Evolutionary conservation across 2,797 vertebrate species (phyloP).

Genomic region (Nyctalus aviator): DNA sequence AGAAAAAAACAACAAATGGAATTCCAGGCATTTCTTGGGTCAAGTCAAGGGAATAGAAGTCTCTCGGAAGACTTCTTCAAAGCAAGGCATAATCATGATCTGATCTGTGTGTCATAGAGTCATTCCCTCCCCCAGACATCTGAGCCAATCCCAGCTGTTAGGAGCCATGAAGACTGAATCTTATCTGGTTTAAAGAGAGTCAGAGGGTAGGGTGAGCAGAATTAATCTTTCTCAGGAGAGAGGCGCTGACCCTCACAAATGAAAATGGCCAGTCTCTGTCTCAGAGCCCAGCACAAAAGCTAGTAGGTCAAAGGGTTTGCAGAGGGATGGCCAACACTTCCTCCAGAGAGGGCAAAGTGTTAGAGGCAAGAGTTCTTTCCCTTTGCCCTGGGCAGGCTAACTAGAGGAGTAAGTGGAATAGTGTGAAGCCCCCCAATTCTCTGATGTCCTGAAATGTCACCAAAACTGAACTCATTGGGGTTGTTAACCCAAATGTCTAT

Average conservation of each 20-base stretch:
- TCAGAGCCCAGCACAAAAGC: neutral
- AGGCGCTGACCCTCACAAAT: neutral
- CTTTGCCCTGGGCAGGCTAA: neutral
- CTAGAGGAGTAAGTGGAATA: neutral
- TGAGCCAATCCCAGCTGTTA: neutral
- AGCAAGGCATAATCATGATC: neutral
- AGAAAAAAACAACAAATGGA: neutral
- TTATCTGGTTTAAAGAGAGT: constrained; percentile 28
- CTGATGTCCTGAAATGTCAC: constrained; percentile 18
- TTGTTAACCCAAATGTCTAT: neutral
- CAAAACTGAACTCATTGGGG: neutral
- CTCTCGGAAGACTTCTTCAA: neutral
- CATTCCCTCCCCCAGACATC: neutral
- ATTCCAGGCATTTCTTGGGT: constrained; percentile 49
- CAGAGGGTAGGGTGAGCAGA: neutral
- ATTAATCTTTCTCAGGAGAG: constrained; percentile 41
- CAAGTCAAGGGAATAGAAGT: neutral
- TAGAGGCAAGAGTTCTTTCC: neutral
- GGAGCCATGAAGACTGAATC: constrained; percentile 2
- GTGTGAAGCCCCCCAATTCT: neutral
- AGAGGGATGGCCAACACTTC: neutral
- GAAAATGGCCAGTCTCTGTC: neutral
- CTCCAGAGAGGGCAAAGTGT: neutral
- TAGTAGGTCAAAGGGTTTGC: neutral
- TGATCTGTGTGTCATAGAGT: neutral